Percentiles rank a stretch among this genome's conserved stretches.
Evolutionary conservation across 2,113 vertebrate genomes (phyloP).

Genomic region (Nansenia antarctica): DNA sequence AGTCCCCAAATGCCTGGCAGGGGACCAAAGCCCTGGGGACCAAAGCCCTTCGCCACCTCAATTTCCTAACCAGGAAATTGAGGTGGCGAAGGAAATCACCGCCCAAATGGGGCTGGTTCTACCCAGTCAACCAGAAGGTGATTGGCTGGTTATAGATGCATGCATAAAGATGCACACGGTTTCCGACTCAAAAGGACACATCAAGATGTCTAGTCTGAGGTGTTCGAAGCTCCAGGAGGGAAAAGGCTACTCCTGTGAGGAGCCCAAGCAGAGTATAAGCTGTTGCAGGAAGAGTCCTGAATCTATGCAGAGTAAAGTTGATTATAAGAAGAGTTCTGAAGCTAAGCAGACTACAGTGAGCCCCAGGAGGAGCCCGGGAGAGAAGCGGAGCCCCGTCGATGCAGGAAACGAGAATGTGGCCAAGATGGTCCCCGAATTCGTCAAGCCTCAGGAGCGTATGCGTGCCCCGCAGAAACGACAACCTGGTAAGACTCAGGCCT

Average conservation of each 20-base stretch:
- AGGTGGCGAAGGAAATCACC: background rate
- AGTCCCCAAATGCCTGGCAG: background rate
- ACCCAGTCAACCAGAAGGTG: background rate
- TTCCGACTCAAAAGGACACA: constrained; percentile 23
- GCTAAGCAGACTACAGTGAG: background rate
- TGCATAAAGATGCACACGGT: background rate
- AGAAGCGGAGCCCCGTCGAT: too few relatives aligned
- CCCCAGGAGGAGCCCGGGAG: background rate
- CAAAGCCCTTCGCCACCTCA: background rate
- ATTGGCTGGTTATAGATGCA: background rate
- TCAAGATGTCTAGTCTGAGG: constrained; percentile 51
- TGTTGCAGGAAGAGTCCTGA: background rate
- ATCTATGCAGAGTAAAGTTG: background rate
- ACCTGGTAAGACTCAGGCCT: background rate
- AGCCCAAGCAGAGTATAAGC: background rate
- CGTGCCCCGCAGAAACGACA: background rate
- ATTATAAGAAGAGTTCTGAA: background rate
- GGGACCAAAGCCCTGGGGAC: background rate
- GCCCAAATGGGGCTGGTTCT: background rate
- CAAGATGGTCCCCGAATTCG: background rate
- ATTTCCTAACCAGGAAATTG: background rate
- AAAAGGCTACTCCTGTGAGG: background rate
- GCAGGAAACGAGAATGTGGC: background rate
- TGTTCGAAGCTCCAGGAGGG: constrained; percentile 21
- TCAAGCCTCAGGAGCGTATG: background rate